Evolutionary conservation across 2,888 invertebrate species (phyloP).

Genomic region (Melieria omissa): DNA sequence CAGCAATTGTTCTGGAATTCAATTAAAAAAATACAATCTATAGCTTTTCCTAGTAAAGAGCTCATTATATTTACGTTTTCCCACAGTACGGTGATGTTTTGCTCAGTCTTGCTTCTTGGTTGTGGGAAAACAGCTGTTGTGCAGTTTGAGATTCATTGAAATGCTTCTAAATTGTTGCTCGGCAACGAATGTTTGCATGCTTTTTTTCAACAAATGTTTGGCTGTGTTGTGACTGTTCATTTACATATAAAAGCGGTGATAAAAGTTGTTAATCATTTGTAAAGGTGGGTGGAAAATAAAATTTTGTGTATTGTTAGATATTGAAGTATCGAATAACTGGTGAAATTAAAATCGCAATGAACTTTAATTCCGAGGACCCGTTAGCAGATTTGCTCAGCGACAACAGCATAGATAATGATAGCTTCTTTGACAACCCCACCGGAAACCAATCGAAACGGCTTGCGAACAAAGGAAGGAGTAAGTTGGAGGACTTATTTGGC

Average conservation of each 20-base stretch:
- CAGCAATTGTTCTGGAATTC: not conserved
- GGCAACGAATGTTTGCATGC: constrained; percentile 5
- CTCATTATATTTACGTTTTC: no score
- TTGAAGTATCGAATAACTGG: not conserved
- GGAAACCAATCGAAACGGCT: constrained; percentile 42
- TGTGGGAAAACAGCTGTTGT: constrained; percentile 20
- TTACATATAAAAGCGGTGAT: not conserved
- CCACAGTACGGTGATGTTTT: no score
- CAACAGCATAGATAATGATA: constrained; percentile 78
- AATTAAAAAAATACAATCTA: not conserved
- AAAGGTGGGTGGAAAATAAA: no score
- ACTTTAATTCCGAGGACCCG: constrained; percentile 32
- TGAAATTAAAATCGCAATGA: constrained; percentile 24
- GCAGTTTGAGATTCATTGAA: not conserved
- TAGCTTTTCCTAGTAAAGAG: no score
- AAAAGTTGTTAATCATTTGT: no score
- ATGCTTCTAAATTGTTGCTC: constrained; percentile 22
- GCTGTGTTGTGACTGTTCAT: no score
- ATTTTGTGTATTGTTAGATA: no score
- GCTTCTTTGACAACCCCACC: constrained; percentile 71
- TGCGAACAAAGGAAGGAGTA: constrained; percentile 49
- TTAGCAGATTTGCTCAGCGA: constrained; percentile 71
- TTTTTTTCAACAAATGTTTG: not conserved
- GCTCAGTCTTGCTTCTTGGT: not conserved
- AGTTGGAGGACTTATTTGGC: constrained; percentile 65